Evolutionary conservation across 2,113 vertebrate genomes (phyloP), one percentile per base, ranked within the genome.

Genomic region (Stomatorhinus ivindoensis): DNA sequence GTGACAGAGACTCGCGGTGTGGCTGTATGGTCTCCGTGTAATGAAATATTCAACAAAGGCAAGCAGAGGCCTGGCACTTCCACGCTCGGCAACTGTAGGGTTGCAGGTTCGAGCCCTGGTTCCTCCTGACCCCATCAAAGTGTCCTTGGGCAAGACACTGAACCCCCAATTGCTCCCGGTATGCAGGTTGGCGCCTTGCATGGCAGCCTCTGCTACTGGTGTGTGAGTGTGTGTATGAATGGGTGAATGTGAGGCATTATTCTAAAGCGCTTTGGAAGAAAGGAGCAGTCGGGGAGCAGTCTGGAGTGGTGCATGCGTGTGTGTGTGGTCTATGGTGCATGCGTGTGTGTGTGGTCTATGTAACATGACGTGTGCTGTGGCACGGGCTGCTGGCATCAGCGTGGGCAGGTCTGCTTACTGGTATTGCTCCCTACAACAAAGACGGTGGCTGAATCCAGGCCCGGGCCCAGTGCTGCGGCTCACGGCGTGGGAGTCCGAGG

Each of bases 401-500:
- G 24, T 86, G 50, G 44, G 42, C 82, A 61, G 80, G n/a, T 44
- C 42, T 85, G 51, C n/a, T 84, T 58, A 2, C 1, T n/a, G 46
- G 39, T 39, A 19, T 5, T 53, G 21, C 27, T 19, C 31, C 17
- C 5, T 13, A n/a, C 51, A 46, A 13, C 65, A 88, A 24, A 88
- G 65, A 53, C 19, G 65, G 19, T 42, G 73, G 31, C 76, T 31
- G 80, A n/a, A 50, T 11, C 50, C 35, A 58, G 35, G 76, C 39
- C 31, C 8, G 7, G 35, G 44, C 31, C 35, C 10, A 11, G 73
- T n/a, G 17, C 69, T 55, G 11, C 1, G 10, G 48, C 65, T 21
- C 35, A n/a, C 46, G 21, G 48, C 47, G 55, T 42, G 19, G 27
- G 47, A 69, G 84, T 87, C 88, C 89, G 87, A 94, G 92, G 91